A percentile compares a stretch with the other conserved stretches of the same genome.
Evolutionary conservation across 92 coral and sea anemone genomes (phyloP).

Genomic region (Umimayanthus kanabou): DNA sequence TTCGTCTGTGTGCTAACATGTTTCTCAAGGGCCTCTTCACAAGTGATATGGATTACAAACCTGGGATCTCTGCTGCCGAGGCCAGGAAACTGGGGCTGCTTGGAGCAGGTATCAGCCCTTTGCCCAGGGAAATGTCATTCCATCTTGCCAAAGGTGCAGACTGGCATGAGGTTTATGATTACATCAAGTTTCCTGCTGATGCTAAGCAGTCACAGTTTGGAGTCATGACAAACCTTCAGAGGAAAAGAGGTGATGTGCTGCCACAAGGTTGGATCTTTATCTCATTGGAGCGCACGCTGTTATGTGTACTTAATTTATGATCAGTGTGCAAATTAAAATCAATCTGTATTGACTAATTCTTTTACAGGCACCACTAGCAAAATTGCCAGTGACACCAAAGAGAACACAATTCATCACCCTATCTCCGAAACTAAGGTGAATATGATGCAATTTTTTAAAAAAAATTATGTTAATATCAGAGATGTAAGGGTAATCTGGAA

Average conservation of each 20-base stretch:
- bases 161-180: conserved; percentile 86
- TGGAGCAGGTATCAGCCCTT: conserved; percentile 77
- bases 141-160: conserved; percentile 80
- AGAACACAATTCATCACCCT: background rate
- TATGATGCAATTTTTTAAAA: background rate
- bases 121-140: conserved; percentile 96
- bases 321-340: background rate
- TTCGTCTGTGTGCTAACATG: conserved; percentile 98
- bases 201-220: conserved; percentile 77
- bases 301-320: background rate
- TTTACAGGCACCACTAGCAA: conserved; percentile 6
- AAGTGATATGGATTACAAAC: conserved; percentile 90
- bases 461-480: background rate
- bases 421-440: background rate
- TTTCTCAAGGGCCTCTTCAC: conserved; percentile 93
- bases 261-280: conserved; percentile 21
- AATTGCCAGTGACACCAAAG: conserved; percentile 1
- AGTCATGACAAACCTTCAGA: conserved; percentile 70
- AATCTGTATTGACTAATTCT: background rate
- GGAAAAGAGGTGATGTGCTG: conserved; percentile 12
- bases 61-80: conserved; percentile 88
- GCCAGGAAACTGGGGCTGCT: conserved; percentile 90
- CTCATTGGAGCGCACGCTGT: background rate
- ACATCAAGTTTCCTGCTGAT: conserved; percentile 91
- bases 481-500: too few relatives aligned